Conservation (phyloP, 2,888 invertebrate species). For the Anaspis maculata region DNA sequence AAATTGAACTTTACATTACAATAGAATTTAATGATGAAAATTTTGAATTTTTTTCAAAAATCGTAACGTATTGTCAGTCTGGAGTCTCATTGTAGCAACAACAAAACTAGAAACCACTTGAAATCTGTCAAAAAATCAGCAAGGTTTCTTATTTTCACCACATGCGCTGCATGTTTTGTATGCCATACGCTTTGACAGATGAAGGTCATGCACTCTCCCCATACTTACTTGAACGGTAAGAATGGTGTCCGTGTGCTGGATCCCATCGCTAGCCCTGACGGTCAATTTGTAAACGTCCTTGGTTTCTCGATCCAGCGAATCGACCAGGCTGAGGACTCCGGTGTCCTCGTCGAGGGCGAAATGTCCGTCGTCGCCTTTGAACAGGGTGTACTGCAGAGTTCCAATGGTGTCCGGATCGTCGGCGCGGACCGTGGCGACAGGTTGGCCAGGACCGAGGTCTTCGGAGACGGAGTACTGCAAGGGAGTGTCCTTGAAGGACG, state of each 20-base stretch:
- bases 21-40: no score
- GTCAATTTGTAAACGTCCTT: conserved; percentile 68
- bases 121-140: no score
- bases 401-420: conserved; percentile 82
- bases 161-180: no score
- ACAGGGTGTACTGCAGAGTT: conserved; percentile 63
- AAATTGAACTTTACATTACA: no score
- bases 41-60: no score
- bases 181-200: no score
- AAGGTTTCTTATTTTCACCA: no score
- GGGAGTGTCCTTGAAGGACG: conserved; percentile 70
- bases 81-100: no score
- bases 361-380: conserved; percentile 55
- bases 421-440: conserved; percentile 68
- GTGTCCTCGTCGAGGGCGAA: conserved; percentile 64
- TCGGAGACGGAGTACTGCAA: conserved; percentile 72
- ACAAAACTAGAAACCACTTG: no score
- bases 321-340: conserved; percentile 66
- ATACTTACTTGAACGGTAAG: conserved; percentile 69
- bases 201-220: no score
- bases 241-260: conserved; percentile 73
- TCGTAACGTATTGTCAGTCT: no score
- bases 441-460: conserved; percentile 73
- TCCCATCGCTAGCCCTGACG: conserved; percentile 81
- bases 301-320: conserved; percentile 77